Evolutionary conservation across 2,888 invertebrate genomes (phyloP).

Genomic region (Acleris laterana): DNA sequence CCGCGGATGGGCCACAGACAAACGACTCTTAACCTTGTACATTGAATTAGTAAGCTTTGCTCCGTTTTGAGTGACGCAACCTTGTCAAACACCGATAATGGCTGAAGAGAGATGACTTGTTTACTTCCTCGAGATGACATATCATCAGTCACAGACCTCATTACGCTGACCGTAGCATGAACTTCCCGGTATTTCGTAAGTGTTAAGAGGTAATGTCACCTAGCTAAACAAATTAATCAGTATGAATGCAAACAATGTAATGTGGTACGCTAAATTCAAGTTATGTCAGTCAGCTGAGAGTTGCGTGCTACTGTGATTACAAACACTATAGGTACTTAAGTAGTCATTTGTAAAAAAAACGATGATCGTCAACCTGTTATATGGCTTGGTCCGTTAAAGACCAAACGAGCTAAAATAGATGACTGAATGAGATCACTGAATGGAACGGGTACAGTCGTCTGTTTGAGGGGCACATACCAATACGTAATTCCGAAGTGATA

Average conservation of each 20-base stretch:
- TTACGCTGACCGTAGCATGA: constrained; percentile 51
- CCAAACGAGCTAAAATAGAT: no score
- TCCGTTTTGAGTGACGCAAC: constrained; percentile 36
- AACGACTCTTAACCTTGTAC: constrained; percentile 52
- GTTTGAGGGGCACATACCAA: no score
- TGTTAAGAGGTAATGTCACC: constrained; percentile 23
- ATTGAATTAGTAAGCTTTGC: constrained; percentile 26
- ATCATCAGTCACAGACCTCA: constrained; percentile 59
- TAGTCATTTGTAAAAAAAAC: no score
- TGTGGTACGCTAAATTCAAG: constrained; percentile 5
- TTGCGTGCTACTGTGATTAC: no score
- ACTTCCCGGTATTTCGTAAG: constrained; percentile 60
- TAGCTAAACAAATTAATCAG: constrained; percentile 20
- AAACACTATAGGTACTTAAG: no score
- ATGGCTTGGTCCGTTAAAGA: no score
- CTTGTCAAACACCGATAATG: constrained; percentile 38
- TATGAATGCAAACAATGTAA: constrained; percentile 18
- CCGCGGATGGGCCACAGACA: constrained; percentile 61
- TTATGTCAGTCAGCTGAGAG: no score
- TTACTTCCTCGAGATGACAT: constrained; percentile 54
- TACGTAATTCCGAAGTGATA: no score
- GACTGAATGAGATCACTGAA: no score
- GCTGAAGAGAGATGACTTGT: constrained; percentile 42
- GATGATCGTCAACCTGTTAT: no score
- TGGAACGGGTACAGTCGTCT: no score